phyloP scores from a whole-genome alignment of 2,113 vertebrate genomes.

The Megaceryle maxima region DNA sequence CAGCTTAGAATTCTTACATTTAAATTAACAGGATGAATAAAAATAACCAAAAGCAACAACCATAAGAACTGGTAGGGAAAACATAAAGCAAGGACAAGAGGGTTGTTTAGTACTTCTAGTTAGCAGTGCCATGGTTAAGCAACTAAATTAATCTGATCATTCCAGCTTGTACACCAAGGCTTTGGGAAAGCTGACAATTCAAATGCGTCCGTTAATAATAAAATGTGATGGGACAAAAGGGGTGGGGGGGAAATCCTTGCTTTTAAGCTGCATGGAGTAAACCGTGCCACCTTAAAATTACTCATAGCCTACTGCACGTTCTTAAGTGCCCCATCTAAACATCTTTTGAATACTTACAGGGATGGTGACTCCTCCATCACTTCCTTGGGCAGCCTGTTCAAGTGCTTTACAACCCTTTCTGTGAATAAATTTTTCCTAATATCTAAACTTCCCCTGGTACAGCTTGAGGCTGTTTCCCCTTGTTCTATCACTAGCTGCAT shows the following conservation, averaged over 20 bases:
- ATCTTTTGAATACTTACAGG: no score
- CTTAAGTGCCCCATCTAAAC: no score
- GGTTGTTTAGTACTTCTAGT: neutral
- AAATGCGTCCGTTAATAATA: slow-evolving; percentile 10
- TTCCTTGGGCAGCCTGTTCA: no score
- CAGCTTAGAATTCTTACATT: neutral
- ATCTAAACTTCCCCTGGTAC: no score
- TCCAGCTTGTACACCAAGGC: neutral
- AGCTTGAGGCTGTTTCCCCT: no score
- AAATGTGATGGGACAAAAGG: neutral
- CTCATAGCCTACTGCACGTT: neutral
- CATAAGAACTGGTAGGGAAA: neutral
- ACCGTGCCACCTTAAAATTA: slow-evolving; percentile 26
- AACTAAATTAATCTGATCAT: slow-evolving; percentile 10
- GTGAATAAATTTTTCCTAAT: no score
- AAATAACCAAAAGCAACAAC: neutral
- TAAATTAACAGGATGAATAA: neutral
- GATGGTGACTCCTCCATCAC: no score
- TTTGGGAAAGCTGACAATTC: slow-evolving; percentile 30
- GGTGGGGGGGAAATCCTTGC: neutral
- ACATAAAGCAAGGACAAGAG: neutral
- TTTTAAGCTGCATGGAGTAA: neutral
- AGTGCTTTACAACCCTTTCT: no score
- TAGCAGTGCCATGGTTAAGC: neutral
- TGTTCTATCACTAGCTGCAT: no score